A percentile compares a stretch with the other conserved stretches of the same genome.
Evolutionary conservation across 2,113 vertebrate species (phyloP).

Genomic region (Leptocoma aspasia): DNA sequence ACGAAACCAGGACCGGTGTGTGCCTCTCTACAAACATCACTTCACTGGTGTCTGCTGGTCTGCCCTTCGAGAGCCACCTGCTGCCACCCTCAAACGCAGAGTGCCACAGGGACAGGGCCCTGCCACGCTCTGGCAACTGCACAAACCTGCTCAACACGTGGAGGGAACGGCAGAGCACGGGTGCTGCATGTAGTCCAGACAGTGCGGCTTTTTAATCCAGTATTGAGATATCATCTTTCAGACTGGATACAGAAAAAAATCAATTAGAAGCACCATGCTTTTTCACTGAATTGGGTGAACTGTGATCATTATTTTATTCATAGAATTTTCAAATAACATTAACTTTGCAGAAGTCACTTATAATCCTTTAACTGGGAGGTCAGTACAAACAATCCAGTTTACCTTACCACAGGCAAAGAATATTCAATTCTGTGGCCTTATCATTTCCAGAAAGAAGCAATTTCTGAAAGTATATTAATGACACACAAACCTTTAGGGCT

Average conservation of each 20-base stretch:
- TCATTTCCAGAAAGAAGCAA: background rate
- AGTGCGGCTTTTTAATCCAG: background rate
- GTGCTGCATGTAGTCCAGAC: background rate
- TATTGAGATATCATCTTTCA: background rate
- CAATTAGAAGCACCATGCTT: background rate
- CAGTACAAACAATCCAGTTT: background rate
- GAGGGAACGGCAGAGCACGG: accelerated
- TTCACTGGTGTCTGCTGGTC: background rate
- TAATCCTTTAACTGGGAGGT: background rate
- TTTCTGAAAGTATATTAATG: background rate
- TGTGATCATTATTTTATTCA: background rate
- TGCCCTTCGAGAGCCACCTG: background rate
- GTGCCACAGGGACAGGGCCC: background rate
- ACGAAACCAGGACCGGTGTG: accelerated
- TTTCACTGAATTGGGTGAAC: background rate
- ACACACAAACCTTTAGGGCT: background rate
- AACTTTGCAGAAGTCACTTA: background rate
- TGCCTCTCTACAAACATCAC: background rate
- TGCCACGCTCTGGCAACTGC: background rate
- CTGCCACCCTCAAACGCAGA: background rate
- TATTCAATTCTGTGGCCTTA: background rate
- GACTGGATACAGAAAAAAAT: background rate
- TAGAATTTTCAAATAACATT: background rate
- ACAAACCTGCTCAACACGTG: accelerated
- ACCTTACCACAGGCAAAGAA: background rate